Percentiles rank a stretch among this genome's conserved stretches.
These are phyloP conservation scores for Austrofundulus limnaeus DNA, from an alignment of 2,113 vertebrate genomes.

Conservation along the genomic window DNA sequence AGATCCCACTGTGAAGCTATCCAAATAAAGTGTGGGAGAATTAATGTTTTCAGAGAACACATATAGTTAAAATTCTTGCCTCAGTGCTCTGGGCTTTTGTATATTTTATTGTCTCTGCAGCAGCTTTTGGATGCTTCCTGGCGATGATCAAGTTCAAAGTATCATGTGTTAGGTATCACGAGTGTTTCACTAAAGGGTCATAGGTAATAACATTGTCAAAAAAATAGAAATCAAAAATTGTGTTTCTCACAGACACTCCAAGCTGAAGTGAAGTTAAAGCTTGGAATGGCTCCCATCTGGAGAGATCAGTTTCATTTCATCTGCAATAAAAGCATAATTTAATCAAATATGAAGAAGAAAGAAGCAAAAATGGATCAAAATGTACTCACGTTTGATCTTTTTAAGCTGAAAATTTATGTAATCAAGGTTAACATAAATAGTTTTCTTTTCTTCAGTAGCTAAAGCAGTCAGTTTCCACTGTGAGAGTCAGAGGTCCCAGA, in stretches of 20 bases:
- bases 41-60: conserved; percentile 70
- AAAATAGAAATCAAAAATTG: conserved; percentile 13
- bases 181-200: conserved; percentile 29
- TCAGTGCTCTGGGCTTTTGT: conserved; percentile 42
- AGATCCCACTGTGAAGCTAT: conserved; percentile 63
- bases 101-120: conserved; percentile 50
- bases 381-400: no score
- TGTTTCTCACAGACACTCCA: conserved; percentile 21
- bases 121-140: conserved; percentile 42
- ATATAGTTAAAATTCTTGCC: conserved; percentile 56
- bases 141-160: conserved; percentile 44
- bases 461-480: no score
- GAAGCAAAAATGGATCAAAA: no score
- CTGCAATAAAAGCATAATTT: neutral
- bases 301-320: neutral
- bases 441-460: no score
- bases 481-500: no score
- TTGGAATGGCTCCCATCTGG: neutral
- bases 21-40: conserved; percentile 69
- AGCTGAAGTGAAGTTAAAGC: conserved; percentile 38
- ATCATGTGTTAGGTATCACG: conserved; percentile 31
- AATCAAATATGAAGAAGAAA: neutral
- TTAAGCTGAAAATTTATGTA: no score
- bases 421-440: no score
- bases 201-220: conserved; percentile 15